Conservation (phyloP, 2,888 invertebrate genomes). For the Elysia crispata region DNA sequence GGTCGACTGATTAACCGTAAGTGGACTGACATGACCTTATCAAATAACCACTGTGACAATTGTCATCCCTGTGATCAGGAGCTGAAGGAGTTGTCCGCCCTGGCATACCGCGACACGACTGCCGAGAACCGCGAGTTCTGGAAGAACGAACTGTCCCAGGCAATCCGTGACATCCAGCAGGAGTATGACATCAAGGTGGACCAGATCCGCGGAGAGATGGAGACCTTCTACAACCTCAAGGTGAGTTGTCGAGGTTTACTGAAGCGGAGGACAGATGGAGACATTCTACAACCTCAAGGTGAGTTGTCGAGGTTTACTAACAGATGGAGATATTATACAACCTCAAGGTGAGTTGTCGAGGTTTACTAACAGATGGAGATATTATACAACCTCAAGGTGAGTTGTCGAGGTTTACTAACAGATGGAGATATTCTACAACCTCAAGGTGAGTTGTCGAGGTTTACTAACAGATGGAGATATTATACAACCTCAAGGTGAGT, state of each 20-base stretch:
- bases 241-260: constrained; percentile 59
- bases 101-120: constrained; percentile 79
- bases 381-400: background rate
- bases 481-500: no score
- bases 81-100: constrained; percentile 79
- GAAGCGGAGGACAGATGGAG: background rate
- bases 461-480: no score
- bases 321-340: background rate
- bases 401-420: background rate
- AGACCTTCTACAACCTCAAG: constrained; percentile 80
- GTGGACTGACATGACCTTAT: no score
- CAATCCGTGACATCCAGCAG: constrained; percentile 79
- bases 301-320: background rate
- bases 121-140: constrained; percentile 80
- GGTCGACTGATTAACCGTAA: no score
- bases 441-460: background rate
- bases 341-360: background rate
- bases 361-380: background rate
- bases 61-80: constrained; percentile 68
- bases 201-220: constrained; percentile 78
- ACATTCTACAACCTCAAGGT: no score
- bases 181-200: constrained; percentile 79
- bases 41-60: no score
- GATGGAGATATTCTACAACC: background rate
- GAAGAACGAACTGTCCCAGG: constrained; percentile 79